A percentile compares a stretch with the other conserved stretches of the same genome.
phyloP scores from a whole-genome alignment of 2,113 vertebrate species.

The Bagarius yarrelli region DNA sequence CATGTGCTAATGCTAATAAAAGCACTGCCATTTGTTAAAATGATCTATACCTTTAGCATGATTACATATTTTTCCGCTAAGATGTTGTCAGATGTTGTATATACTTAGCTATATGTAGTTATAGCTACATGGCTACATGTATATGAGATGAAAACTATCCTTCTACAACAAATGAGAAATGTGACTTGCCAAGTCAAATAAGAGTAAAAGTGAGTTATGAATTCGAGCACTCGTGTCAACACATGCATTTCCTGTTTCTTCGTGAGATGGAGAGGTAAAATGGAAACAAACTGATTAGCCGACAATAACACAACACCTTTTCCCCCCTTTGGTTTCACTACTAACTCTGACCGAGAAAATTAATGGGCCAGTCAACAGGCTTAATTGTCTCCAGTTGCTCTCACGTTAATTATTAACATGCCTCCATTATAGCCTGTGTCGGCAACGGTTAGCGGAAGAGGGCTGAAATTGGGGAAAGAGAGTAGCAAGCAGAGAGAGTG shows the following conservation, averaged over 20 bases:
- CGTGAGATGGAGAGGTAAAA: background rate
- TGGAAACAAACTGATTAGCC: constrained; percentile 16
- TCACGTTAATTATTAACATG: constrained; percentile 79
- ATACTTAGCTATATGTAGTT: too few relatives aligned
- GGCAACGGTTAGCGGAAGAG: constrained; percentile 56
- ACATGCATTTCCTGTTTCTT: background rate
- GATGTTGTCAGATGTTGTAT: background rate
- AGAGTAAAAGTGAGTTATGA: background rate
- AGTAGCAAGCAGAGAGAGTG: constrained; percentile 5
- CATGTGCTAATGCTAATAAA: background rate
- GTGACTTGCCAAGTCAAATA: background rate
- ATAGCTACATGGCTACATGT: background rate
- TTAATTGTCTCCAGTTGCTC: constrained; percentile 80
- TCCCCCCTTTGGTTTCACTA: constrained; percentile 40
- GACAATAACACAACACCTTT: constrained; percentile 36
- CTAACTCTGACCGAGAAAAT: constrained; percentile 62
- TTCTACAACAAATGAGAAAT: background rate
- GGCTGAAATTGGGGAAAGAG: constrained; percentile 35
- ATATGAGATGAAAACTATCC: background rate
- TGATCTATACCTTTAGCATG: too few relatives aligned
- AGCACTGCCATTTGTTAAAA: too few relatives aligned
- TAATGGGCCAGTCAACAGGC: constrained; percentile 70
- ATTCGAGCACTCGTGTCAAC: background rate
- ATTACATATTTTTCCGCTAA: too few relatives aligned
- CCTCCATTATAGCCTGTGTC: constrained; percentile 54